A percentile compares a stretch with the other conserved stretches of the same genome.
Conservation (phyloP, 2,888 invertebrate genomes). For the Bruchidius siliquastri region DNA sequence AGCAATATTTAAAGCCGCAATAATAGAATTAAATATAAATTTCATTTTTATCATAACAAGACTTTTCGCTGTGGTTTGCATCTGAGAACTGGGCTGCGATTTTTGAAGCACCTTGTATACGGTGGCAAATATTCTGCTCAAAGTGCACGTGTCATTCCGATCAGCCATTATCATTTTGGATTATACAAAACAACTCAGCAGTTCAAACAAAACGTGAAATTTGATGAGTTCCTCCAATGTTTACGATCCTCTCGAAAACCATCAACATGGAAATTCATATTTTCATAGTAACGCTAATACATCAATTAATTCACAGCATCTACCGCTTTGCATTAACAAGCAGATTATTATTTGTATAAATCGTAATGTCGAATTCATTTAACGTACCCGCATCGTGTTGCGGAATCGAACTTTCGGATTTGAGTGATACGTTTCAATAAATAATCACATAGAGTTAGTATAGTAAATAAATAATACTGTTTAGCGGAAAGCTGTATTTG, state of each 20-base stretch:
- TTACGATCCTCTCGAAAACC: neutral
- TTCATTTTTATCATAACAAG: too few relatives aligned
- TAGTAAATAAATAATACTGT: too few relatives aligned
- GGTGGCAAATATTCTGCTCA: neutral
- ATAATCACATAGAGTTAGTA: too few relatives aligned
- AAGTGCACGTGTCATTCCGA: neutral
- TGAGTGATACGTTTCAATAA: neutral
- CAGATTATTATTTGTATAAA: neutral
- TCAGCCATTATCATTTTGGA: neutral
- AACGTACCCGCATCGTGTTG: neutral
- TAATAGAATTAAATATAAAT: too few relatives aligned
- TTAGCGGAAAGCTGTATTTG: too few relatives aligned
- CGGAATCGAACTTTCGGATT: neutral
- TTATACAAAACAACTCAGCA: neutral
- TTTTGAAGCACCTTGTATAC: neutral
- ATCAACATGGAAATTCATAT: neutral
- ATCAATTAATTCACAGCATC: neutral
- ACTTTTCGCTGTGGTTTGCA: too few relatives aligned
- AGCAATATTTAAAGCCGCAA: too few relatives aligned
- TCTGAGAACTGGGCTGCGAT: neutral
- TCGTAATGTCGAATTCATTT: neutral
- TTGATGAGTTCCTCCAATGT: neutral
- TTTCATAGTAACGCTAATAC: neutral
- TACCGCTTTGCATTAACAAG: neutral
- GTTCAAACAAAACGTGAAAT: neutral